Percentiles rank a stretch among this genome's conserved stretches.
Conservation (phyloP, 2,113 vertebrate genomes). For the Periophthalmodon schlosseri region DNA sequence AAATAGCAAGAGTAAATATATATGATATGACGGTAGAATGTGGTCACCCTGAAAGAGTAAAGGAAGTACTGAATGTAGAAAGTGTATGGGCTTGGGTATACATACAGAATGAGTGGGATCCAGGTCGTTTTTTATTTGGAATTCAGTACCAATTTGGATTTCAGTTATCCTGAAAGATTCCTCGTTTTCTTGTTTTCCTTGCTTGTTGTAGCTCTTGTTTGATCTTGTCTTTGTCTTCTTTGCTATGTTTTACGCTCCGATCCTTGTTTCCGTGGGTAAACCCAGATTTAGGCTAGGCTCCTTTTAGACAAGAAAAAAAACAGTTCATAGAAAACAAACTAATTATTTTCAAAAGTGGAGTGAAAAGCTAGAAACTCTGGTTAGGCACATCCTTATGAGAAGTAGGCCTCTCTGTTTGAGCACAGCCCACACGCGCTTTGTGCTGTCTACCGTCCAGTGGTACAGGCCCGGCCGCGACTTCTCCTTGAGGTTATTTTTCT, state of each 20-base stretch:
- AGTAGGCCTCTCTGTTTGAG: conserved; percentile 64
- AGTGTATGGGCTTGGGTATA: too few relatives aligned
- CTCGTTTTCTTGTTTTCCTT: too few relatives aligned
- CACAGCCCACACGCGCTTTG: conserved; percentile 72
- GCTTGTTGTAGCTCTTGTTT: background rate
- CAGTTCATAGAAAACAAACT: background rate
- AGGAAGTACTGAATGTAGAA: too few relatives aligned
- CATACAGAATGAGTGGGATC: too few relatives aligned
- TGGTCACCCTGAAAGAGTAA: too few relatives aligned
- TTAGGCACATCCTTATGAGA: conserved; percentile 44
- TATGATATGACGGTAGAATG: too few relatives aligned
- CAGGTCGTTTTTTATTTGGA: too few relatives aligned
- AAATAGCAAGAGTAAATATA: too few relatives aligned
- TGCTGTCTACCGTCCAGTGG: conserved; percentile 65
- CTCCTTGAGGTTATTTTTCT: conserved; percentile 74
- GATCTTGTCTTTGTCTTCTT: background rate
- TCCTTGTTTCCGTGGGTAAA: background rate
- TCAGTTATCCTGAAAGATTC: too few relatives aligned
- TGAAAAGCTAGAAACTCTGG: background rate
- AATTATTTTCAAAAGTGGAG: background rate
- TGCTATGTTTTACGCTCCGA: background rate
- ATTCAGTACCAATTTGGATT: too few relatives aligned
- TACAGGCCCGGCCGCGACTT: conserved; percentile 62
- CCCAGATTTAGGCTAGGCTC: too few relatives aligned
- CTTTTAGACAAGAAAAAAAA: background rate